Evolutionary conservation across 2,113 vertebrate species (phyloP).

Genomic region (Microcebus ravelobensis): DNA sequence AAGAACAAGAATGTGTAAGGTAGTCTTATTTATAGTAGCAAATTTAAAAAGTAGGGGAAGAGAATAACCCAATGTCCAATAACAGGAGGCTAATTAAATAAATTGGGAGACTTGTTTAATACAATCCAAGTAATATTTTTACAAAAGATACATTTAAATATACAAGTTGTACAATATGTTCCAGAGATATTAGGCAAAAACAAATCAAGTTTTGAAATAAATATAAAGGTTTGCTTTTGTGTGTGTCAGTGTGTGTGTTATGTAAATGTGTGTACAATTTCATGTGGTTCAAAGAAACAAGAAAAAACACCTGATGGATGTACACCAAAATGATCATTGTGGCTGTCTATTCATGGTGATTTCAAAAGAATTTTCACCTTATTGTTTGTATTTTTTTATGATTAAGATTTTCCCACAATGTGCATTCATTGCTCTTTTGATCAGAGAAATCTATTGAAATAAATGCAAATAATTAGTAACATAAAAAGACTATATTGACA

Average conservation of each 20-base stretch:
- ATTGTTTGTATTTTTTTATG: not conserved
- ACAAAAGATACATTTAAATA: not conserved
- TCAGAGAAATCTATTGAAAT: constrained; percentile 46
- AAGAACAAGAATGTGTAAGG: not conserved
- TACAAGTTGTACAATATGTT: not conserved
- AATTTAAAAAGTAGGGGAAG: not conserved
- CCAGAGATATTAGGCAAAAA: not conserved
- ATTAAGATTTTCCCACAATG: not conserved
- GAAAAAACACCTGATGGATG: not conserved
- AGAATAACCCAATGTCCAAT: not conserved
- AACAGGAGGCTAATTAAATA: not conserved
- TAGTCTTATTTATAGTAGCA: not conserved
- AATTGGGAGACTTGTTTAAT: not conserved
- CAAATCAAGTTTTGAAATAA: constrained; percentile 43
- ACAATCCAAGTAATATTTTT: constrained; percentile 14
- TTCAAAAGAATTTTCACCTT: not conserved
- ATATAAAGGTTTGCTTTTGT: not conserved
- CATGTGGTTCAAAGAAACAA: not conserved
- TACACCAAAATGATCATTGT: not conserved
- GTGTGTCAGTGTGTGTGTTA: not conserved
- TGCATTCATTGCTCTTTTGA: constrained; percentile 16
- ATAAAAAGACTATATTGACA: constrained; percentile 17
- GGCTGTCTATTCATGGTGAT: not conserved
- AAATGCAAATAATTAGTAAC: constrained; percentile 56
- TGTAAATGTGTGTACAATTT: not conserved